Percentiles rank a stretch among this genome's conserved stretches.
Evolutionary conservation across 2,888 invertebrate species (phyloP).

Genomic region (Morpho helenor): DNA sequence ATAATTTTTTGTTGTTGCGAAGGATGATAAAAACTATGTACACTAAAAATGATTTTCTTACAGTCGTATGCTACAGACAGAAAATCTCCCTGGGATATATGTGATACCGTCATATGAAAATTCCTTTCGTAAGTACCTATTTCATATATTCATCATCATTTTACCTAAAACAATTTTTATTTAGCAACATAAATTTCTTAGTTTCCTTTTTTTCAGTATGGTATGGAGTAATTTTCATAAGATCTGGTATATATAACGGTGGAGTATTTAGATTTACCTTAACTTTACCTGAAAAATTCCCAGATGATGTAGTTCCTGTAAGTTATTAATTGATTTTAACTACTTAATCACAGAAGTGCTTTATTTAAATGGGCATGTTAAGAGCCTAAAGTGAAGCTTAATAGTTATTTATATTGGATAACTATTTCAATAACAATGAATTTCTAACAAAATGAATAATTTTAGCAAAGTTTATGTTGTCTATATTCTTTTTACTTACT

Average conservation of each 20-base stretch:
- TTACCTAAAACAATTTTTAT: background rate
- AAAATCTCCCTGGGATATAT: conserved; percentile 93
- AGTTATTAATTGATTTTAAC: conserved; percentile 46
- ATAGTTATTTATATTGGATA: no score
- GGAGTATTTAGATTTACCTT: conserved; percentile 95
- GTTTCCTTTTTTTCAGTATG: conserved; percentile 83
- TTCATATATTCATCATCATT: background rate
- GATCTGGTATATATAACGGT: conserved; percentile 92
- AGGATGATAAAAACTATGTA: no score
- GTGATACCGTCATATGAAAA: conserved; percentile 94
- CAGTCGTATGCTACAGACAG: conserved; percentile 91
- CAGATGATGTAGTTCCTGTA: conserved; percentile 91
- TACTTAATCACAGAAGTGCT: background rate
- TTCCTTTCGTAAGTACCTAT: conserved; percentile 84
- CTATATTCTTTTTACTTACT: no score
- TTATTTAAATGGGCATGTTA: no score
- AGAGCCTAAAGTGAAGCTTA: no score
- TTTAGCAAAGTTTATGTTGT: no score
- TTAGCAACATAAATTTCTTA: background rate
- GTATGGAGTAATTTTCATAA: conserved; percentile 94
- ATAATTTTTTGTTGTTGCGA: no score
- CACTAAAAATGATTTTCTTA: conserved; percentile 41
- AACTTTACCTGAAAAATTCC: conserved; percentile 92
- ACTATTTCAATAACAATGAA: no score
- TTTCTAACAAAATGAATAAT: no score